Base-by-base conservation (phyloP, 30 jellyfish, hydroid and myxozoan species). In the Hydra vulgaris region DNA sequence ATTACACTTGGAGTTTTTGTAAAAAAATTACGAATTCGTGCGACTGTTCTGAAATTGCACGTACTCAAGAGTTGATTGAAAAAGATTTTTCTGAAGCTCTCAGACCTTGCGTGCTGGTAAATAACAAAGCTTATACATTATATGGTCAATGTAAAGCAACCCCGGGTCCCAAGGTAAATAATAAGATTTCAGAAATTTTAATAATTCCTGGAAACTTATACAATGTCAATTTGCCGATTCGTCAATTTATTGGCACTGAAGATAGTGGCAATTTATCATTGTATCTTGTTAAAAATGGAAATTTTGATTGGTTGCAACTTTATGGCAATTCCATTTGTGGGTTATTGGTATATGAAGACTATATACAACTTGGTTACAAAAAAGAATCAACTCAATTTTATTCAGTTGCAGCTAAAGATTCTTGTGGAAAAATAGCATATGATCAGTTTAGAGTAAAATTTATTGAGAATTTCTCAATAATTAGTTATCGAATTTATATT, bases 251-350 rank as follows among this genome's bases (percentile, higher is more conserved):
- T 18, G 87, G 67, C 66, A 19, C 16, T 16, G 87, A 80, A 80
- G 87, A 80, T 53, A 84, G 87, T 27, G 27, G 8, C 18, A 80
- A 80, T 70, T 21, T 80, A 53, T 56, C 87, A 27, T 15, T 70
- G 21, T 12, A 5, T 22, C 23, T 83, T 15, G 26, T 26, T 20
- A n/a, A n/a, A 12, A 71, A 68, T 27, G 66, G 23, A 24, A 74
- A 70, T 66, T 15, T 25, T 4, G 71, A 67, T 21, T 80, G 87
- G 87, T n/a, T 80, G 40, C 27, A 16, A n/a, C 26, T 66, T 15
- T 21, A 66, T 8, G 7, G 71, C 26, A 80, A 80, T 66, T 27
- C 23, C 18, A 21, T 91, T 0, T 91, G 98, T 54, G 96, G 98
- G 17, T 18, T 91, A 24, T 26, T 91, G 88, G 75, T 84, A 3